A percentile compares a stretch with the other conserved stretches of the same genome.
Conservation (phyloP, 2,888 invertebrate genomes). For the Agrotis exclamationis region DNA sequence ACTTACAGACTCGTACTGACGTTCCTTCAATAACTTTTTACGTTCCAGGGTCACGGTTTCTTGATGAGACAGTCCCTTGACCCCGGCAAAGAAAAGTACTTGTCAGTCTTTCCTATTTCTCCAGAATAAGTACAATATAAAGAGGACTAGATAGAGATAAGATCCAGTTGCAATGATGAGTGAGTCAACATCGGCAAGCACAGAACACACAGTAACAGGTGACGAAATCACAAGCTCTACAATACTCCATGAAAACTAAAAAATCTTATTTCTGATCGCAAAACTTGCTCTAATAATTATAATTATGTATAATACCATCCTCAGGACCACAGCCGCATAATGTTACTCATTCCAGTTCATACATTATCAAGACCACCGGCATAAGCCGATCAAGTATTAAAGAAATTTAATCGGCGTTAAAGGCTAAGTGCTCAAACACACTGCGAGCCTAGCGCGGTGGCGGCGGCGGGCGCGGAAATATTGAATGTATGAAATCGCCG, state of each 20-base stretch:
- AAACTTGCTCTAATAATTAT: conserved; percentile 46
- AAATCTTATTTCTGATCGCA: not conserved
- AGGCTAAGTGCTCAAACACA: too few species aligned
- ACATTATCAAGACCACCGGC: conserved; percentile 62
- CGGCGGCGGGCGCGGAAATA: too few species aligned
- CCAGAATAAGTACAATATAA: not conserved
- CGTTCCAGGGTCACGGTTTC: too few species aligned
- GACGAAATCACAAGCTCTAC: not conserved
- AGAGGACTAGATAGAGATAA: too few species aligned
- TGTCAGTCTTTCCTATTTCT: not conserved
- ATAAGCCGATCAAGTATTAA: conserved; percentile 59
- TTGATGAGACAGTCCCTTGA: too few species aligned
- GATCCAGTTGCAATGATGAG: too few species aligned
- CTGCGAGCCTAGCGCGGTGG: too few species aligned
- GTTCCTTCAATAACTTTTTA: too few species aligned
- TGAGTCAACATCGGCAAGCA: too few species aligned
- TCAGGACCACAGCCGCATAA: conserved; percentile 33
- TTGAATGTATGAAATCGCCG: too few species aligned
- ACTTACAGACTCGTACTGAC: too few species aligned
- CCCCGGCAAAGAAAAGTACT: too few species aligned
- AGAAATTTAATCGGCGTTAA: conserved; percentile 66
- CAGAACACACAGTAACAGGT: not conserved
- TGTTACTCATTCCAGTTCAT: conserved; percentile 53
- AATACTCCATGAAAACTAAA: not conserved
- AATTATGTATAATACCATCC: conserved; percentile 3